A percentile compares a stretch with the other conserved stretches of the same genome.
Conservation (phyloP, 2,797 vertebrate species). For the Mus caroli region DNA sequence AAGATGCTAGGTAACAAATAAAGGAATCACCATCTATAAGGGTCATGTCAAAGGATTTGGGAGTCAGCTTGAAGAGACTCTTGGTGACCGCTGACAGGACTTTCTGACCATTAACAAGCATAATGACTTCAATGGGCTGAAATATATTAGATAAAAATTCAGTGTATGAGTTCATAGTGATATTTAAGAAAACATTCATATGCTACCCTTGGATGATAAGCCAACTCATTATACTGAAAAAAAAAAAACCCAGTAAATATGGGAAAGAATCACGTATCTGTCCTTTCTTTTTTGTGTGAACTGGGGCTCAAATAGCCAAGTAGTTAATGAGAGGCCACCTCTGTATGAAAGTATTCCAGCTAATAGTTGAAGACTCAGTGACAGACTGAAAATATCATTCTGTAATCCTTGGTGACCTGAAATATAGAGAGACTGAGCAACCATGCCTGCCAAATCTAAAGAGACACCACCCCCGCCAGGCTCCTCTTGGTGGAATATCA, state of each 20-base stretch:
- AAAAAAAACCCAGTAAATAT: slow-evolving; percentile 38
- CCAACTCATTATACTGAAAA: slow-evolving; percentile 40
- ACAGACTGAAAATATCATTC: slow-evolving; percentile 41
- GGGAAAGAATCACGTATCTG: slow-evolving; percentile 4
- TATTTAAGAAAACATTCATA: slow-evolving; percentile 41
- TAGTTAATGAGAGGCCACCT: slow-evolving; percentile 29
- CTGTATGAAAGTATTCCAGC: not conserved
- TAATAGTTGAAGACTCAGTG: slow-evolving; percentile 33
- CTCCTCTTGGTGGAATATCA: not conserved
- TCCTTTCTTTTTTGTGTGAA: slow-evolving; percentile 55
- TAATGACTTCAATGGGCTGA: not conserved
- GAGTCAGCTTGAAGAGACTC: slow-evolving; percentile 4
- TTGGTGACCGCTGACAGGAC: not conserved
- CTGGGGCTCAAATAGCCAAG: slow-evolving; percentile 20
- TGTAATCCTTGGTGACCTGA: not conserved
- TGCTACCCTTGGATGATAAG: slow-evolving; percentile 40
- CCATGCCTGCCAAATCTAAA: not conserved
- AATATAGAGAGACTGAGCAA: not conserved
- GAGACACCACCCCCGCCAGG: not conserved
- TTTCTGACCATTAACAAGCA: not conserved
- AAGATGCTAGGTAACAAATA: not conserved
- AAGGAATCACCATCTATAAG: not conserved
- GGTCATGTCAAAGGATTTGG: not conserved
- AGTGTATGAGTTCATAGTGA: not conserved
- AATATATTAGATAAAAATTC: not conserved